Evolutionary conservation across 2,888 invertebrate genomes (phyloP).

Genomic region (Dichetophora obliterata): DNA sequence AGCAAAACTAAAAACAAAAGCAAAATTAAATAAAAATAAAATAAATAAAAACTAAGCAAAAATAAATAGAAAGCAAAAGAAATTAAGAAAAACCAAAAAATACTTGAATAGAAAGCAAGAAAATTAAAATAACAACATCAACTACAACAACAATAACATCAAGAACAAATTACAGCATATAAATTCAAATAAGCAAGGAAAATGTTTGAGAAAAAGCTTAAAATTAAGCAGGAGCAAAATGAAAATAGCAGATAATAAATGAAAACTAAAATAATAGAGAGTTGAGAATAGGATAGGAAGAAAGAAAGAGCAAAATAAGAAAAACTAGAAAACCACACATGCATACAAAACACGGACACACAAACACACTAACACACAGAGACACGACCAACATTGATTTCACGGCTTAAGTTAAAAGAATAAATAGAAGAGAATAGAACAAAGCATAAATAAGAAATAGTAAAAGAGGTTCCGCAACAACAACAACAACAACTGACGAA

Average conservation of each 20-base stretch:
- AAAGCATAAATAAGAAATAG: conserved; percentile 4
- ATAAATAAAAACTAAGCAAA: conserved; percentile 29
- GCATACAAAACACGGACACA: background rate
- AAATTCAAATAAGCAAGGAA: conserved; percentile 54
- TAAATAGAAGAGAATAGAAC: conserved; percentile 41
- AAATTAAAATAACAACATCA: conserved; percentile 52
- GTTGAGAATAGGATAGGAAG: background rate
- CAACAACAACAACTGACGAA: conserved; percentile 27
- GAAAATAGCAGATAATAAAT: conserved; percentile 18
- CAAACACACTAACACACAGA: conserved; percentile 27
- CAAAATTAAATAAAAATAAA: conserved; percentile 44
- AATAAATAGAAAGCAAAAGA: conserved; percentile 58
- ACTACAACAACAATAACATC: conserved; percentile 47
- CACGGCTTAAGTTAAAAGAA: conserved; percentile 26
- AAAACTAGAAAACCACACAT: background rate
- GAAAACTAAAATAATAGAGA: background rate
- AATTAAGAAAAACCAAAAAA: conserved; percentile 43
- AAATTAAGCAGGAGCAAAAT: conserved; percentile 34
- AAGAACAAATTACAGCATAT: conserved; percentile 62
- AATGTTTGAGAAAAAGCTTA: conserved; percentile 44
- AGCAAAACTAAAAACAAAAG: conserved; percentile 52
- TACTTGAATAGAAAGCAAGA: conserved; percentile 41
- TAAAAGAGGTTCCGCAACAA: conserved; percentile 26
- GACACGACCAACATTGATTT: conserved; percentile 30
- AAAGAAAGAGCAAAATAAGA: background rate